Conservation (phyloP, 2,888 invertebrate species). For the Esperia sulphurella region DNA sequence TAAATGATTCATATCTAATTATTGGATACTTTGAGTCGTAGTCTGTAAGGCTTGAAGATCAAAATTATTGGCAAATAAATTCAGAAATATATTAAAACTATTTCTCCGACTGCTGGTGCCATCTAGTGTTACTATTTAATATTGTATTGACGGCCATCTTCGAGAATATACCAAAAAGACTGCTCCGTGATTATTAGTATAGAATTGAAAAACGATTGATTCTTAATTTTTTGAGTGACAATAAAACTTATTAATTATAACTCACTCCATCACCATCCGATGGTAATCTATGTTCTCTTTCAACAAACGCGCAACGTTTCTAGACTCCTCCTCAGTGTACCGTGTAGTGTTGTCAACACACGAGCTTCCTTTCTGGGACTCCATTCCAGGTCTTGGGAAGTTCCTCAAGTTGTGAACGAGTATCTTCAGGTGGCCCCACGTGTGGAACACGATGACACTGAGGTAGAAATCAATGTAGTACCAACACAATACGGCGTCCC, state of each 20-base stretch:
- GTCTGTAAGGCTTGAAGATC: too few species aligned
- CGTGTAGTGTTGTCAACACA: neutral
- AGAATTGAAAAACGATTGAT: too few species aligned
- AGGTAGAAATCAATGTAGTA: slow-evolving; percentile 24
- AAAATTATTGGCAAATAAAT: too few species aligned
- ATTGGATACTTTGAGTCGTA: too few species aligned
- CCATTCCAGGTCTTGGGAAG: slow-evolving; percentile 14
- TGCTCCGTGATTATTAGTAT: too few species aligned
- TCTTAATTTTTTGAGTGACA: neutral
- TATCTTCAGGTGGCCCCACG: slow-evolving; percentile 29
- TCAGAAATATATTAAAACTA: too few species aligned
- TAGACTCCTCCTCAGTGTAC: slow-evolving; percentile 11
- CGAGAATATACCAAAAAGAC: too few species aligned
- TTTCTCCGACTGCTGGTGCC: too few species aligned
- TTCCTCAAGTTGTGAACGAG: slow-evolving; percentile 20
- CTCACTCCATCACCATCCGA: slow-evolving; percentile 16
- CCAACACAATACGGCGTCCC: slow-evolving; percentile 10
- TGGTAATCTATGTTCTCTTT: slow-evolving; percentile 13
- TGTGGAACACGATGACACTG: slow-evolving; percentile 25
- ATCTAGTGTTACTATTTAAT: too few species aligned
- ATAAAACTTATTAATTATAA: neutral
- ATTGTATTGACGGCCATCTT: too few species aligned
- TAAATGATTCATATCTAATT: too few species aligned
- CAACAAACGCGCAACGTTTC: slow-evolving; percentile 6
- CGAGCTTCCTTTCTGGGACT: neutral